Percentiles rank a stretch among this genome's conserved stretches.
phyloP scores from a whole-genome alignment of 2,797 vertebrate genomes.

The Mus minutoides region DNA sequence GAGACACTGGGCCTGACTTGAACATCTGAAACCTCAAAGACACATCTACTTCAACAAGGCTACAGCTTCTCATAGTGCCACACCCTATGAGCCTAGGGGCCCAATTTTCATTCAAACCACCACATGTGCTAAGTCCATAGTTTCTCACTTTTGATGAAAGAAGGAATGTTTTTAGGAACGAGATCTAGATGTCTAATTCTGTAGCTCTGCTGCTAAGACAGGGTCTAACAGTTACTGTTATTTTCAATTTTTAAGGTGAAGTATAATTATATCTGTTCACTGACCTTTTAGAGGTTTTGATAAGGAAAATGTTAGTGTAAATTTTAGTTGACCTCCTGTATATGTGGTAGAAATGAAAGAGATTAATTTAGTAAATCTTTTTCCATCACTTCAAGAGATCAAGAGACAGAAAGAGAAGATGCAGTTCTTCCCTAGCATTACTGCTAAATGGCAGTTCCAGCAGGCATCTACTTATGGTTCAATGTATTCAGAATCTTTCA shows the following conservation, averaged over 20 bases:
- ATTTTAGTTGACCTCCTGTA: not conserved
- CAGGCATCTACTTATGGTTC: not conserved
- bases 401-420: not conserved
- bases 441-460: not conserved
- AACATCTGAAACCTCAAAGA: not conserved
- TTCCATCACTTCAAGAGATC: not conserved
- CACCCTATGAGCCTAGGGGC: not conserved
- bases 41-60: not conserved
- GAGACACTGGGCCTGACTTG: not conserved
- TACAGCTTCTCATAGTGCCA: not conserved
- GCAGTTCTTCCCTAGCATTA: fast-evolving
- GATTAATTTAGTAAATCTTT: not conserved
- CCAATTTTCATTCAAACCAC: not conserved
- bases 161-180: not conserved
- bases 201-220: not conserved
- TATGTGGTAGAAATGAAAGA: not conserved
- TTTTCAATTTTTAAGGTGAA: not conserved
- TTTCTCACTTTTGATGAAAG: constrained; percentile 8
- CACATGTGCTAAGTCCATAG: not conserved
- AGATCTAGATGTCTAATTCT: not conserved
- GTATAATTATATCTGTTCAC: not conserved
- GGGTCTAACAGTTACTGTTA: not conserved
- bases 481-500: not conserved
- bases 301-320: constrained; percentile 9
- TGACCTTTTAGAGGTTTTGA: constrained; percentile 8